Evolutionary conservation across 2,888 invertebrate genomes (phyloP).

Genomic region (Stramonita haemastoma): DNA sequence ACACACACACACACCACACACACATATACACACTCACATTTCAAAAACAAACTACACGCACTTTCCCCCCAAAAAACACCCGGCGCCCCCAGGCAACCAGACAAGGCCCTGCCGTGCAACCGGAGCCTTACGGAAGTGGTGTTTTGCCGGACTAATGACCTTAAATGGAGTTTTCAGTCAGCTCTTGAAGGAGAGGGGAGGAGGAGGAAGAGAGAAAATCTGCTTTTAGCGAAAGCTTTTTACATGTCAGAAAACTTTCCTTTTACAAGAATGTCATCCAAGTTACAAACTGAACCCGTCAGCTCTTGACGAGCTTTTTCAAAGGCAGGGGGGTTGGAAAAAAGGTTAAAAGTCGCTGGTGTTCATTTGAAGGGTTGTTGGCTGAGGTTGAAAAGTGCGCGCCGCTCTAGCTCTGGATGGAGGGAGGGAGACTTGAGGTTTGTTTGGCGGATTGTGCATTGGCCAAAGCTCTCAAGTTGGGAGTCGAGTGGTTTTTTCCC

Average conservation of each 20-base stretch:
- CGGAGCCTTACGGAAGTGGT: neutral
- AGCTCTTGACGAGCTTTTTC: conserved; percentile 3
- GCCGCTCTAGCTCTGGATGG: neutral
- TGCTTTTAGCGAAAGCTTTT: conserved; percentile 25
- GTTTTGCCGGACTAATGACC: conserved; percentile 25
- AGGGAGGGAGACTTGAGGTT: neutral
- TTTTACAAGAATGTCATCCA: conserved; percentile 28
- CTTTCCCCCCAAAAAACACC: neutral
- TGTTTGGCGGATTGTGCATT: neutral
- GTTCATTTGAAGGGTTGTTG: neutral
- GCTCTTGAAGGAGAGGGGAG: neutral
- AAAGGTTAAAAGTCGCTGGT: conserved; percentile 16
- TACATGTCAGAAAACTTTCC: conserved; percentile 26
- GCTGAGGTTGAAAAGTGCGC: neutral
- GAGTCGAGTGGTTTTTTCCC: neutral
- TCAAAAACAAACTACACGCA: no score
- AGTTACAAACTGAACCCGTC: conserved; percentile 14
- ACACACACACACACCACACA: neutral
- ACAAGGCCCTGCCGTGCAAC: neutral
- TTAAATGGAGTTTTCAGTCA: conserved; percentile 29
- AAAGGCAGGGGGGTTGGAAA: neutral
- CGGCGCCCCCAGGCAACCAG: neutral
- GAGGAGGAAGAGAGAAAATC: neutral
- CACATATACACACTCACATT: neutral
- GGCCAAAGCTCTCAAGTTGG: neutral